A percentile compares a stretch with the other conserved stretches of the same genome.
Conservation (phyloP, 2,888 invertebrate species). For the Drosophila austrosaltans region DNA sequence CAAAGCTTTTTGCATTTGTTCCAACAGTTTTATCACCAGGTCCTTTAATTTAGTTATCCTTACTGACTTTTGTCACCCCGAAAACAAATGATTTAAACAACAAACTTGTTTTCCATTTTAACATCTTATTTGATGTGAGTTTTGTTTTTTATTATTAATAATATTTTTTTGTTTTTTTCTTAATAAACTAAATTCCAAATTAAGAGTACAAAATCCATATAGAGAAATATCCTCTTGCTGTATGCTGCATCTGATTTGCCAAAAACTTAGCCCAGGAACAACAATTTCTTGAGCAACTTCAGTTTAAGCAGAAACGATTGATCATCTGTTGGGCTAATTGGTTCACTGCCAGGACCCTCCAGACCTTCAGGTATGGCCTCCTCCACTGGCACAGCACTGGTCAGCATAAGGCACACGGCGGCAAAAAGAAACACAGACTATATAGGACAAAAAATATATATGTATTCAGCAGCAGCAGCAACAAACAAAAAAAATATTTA, state of each 20-base stretch:
- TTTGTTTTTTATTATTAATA: conserved; percentile 20
- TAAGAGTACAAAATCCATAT: conserved; percentile 43
- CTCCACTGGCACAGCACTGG: conserved; percentile 77
- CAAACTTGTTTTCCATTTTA: conserved; percentile 28
- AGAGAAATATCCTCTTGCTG: background rate
- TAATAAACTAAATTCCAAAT: conserved; percentile 50
- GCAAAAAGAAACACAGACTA: conserved; percentile 75
- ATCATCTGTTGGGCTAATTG: conserved; percentile 73
- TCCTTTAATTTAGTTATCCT: background rate
- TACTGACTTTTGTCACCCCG: background rate
- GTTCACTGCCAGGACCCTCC: conserved; percentile 73
- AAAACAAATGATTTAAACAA: conserved; percentile 34
- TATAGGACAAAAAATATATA: background rate
- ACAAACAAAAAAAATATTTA: background rate
- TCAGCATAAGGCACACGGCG: conserved; percentile 65
- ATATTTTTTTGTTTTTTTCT: conserved; percentile 10
- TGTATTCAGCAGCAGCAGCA: background rate
- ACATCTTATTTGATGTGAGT: conserved; percentile 17
- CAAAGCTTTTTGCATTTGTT: background rate
- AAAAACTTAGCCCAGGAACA: conserved; percentile 71
- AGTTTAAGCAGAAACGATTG: conserved; percentile 76
- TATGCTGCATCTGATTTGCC: too few species aligned
- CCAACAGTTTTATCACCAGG: background rate
- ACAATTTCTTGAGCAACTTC: conserved; percentile 76
- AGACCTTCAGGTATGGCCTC: conserved; percentile 79